Evolutionary conservation across 2,888 invertebrate species (phyloP).

Genomic region (Fragum sueziense): DNA sequence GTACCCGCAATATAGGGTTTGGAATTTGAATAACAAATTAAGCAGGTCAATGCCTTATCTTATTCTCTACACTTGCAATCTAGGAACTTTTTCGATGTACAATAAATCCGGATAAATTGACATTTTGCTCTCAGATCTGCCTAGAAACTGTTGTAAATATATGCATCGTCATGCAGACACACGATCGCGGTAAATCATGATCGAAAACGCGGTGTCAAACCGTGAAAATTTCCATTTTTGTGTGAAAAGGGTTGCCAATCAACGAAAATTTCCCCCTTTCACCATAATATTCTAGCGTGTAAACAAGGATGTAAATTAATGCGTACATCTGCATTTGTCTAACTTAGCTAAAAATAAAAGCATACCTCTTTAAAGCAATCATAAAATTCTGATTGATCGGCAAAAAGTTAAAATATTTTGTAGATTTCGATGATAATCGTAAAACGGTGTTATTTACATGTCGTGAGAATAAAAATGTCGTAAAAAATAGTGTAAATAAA

Average conservation of each 20-base stretch:
- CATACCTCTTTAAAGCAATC: no score
- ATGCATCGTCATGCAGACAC: neutral
- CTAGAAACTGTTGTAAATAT: neutral
- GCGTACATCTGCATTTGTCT: no score
- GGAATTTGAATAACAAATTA: no score
- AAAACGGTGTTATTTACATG: neutral
- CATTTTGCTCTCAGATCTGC: neutral
- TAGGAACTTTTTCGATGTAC: neutral
- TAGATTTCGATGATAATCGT: neutral
- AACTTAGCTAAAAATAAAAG: no score
- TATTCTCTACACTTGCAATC: no score
- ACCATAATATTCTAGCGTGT: no score
- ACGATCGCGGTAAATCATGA: neutral
- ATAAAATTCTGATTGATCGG: no score
- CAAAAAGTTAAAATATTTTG: neutral
- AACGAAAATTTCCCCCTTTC: neutral
- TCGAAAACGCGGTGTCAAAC: neutral
- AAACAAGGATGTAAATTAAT: no score
- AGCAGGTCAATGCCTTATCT: no score
- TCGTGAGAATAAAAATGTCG: neutral
- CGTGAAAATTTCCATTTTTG: neutral
- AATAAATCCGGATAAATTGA: constrained; percentile 3
- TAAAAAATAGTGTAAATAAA: neutral
- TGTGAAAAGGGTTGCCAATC: neutral
- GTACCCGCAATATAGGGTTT: no score